phyloP scores from a whole-genome alignment of 2,113 vertebrate species.

The Megaptera novaeangliae region DNA sequence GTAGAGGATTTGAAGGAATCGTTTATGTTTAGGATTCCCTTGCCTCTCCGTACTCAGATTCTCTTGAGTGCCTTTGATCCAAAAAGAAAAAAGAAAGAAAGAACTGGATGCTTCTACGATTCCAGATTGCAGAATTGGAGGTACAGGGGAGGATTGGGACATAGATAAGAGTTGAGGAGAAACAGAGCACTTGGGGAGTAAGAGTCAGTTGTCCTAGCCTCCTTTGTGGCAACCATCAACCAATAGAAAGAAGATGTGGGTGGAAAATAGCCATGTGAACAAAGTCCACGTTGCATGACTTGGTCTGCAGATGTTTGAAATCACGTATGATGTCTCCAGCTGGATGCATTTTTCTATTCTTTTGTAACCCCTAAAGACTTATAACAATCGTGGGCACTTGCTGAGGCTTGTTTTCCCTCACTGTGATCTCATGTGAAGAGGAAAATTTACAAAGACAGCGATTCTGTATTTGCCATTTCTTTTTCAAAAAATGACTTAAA shows the following conservation, averaged over 20 bases:
- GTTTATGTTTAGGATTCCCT: neutral
- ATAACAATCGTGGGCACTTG: neutral
- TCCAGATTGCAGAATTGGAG: neutral
- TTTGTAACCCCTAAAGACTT: neutral
- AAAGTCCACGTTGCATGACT: neutral
- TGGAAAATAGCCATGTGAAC: neutral
- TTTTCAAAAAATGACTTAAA: neutral
- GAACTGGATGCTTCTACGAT: neutral
- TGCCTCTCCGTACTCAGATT: neutral
- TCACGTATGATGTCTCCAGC: neutral
- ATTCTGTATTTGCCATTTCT: neutral
- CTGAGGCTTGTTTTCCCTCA: neutral
- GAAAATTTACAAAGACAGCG: neutral
- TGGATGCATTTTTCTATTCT: neutral
- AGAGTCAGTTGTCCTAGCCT: neutral
- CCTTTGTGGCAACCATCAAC: neutral
- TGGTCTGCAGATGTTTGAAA: neutral
- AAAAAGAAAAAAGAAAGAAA: neutral
- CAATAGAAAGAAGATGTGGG: neutral
- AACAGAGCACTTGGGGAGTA: neutral
- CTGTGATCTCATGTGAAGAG: neutral
- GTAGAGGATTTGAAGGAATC: neutral
- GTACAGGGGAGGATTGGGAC: neutral
- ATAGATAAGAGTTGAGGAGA: neutral
- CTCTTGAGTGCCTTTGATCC: neutral